Conservation (phyloP, 1,140 invertebrate species). For the Drosophila biarmipes region DNA sequence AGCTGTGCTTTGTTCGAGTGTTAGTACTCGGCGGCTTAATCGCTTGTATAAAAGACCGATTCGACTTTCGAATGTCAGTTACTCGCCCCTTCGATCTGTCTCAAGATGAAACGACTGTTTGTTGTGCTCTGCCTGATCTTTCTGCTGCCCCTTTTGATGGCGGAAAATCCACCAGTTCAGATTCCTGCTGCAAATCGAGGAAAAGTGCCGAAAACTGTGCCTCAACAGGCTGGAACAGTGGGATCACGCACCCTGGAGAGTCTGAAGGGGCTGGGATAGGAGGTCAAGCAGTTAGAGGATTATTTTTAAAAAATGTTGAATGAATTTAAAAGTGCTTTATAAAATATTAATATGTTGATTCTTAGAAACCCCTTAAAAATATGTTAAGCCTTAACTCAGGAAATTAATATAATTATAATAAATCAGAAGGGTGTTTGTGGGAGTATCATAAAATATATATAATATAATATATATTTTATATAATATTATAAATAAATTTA, state of each 20-base stretch:
- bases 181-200: neutral
- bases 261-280: slow-evolving; percentile 39
- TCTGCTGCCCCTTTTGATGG: slow-evolving; percentile 23
- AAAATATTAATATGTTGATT: neutral
- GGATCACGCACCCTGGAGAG: slow-evolving; percentile 35
- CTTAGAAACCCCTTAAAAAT: neutral
- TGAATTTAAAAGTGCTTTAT: neutral
- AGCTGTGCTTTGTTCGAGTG: slow-evolving; percentile 24
- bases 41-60: slow-evolving; percentile 32
- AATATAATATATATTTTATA: too few relatives aligned
- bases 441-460: too few relatives aligned
- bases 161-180: neutral
- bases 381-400: neutral
- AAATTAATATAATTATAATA: neutral
- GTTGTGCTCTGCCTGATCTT: slow-evolving; percentile 22
- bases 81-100: slow-evolving; percentile 3
- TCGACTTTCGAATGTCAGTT: slow-evolving; percentile 27
- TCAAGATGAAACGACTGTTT: slow-evolving; percentile 36
- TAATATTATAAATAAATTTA: too few relatives aligned
- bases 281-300: neutral
- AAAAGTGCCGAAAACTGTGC: neutral
- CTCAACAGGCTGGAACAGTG: neutral
- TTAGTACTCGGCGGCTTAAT: neutral
- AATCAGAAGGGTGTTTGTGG: neutral
- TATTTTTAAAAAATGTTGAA: neutral